Evolutionary conservation across 2,888 invertebrate genomes (phyloP).

Genomic region (Pyrrhosoma nymphula): DNA sequence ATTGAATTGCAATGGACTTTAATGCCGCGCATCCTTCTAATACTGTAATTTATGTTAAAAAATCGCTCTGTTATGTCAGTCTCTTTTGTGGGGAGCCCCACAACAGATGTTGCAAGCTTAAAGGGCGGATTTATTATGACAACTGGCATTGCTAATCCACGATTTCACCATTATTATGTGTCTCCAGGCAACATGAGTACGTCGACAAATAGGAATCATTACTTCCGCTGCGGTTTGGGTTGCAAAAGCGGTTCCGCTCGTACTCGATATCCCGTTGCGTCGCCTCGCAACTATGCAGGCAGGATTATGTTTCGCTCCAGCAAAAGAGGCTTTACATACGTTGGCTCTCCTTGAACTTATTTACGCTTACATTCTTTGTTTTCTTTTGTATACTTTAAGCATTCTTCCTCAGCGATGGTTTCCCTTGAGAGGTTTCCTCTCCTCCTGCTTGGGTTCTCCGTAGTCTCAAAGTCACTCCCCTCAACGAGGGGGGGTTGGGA

Average conservation of each 20-base stretch:
- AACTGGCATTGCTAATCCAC: too few relatives aligned
- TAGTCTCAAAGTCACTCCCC: not conserved
- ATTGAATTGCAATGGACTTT: too few relatives aligned
- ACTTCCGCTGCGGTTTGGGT: not conserved
- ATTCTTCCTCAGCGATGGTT: too few relatives aligned
- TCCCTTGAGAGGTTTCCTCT: not conserved
- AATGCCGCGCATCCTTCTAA: too few relatives aligned
- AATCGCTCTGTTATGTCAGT: too few relatives aligned
- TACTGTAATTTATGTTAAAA: too few relatives aligned
- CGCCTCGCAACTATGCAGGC: not conserved
- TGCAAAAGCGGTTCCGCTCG: not conserved
- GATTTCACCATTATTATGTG: too few relatives aligned
- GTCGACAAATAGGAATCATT: not conserved
- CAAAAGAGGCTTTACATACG: not conserved
- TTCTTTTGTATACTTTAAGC: not conserved
- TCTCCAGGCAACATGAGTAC: too few relatives aligned
- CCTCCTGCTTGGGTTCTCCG: not conserved
- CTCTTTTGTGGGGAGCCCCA: too few relatives aligned
- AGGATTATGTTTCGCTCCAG: not conserved
- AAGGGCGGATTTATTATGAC: too few relatives aligned
- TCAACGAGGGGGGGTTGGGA: not conserved
- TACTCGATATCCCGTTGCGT: not conserved
- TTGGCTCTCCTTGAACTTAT: not conserved
- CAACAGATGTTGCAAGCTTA: too few relatives aligned
- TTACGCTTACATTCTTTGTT: not conserved